Base-by-base conservation (phyloP, 2,888 invertebrate species). In the Sinelater perroti region DNA sequence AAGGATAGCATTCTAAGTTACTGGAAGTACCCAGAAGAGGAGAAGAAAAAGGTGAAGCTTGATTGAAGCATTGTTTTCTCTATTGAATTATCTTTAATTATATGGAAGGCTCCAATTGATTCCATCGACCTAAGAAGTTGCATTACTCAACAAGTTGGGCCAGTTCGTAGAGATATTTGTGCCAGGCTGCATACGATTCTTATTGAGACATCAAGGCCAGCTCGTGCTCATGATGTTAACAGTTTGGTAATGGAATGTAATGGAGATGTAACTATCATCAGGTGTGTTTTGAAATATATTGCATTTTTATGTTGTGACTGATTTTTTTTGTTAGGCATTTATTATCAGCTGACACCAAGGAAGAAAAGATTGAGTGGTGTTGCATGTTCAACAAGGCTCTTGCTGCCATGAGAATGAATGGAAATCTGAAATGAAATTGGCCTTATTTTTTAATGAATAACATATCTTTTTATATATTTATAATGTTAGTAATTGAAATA, bases 21-120 rank as follows among this genome's bases (percentile, higher is more conserved):
- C 79, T 98, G 98, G 97, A 94, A 93, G 79, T 97, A 97, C 78
- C 98, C 97, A 0, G 97, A 98, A 68, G 96, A 98, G 76, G 97
- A 96, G 71, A 87, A 85, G 56, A 89, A 86, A 74, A 93, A 89
- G 85, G 89, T 88, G 73, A 63, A 61, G n/a, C 14, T 18, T 21
- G 16, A 21, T 38, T n/a, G n/a, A n/a, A n/a, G n/a, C n/a, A n/a
- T n/a, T 17, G 14, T 28, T 14, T 3, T n/a, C 13, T 10, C n/a
- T 24, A 10, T 33, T 31, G 1, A 7, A 21, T 31, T 52, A 50
- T 51, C 24, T 42, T 31, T 51, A 14, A 11, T 58, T 75, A 78
- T 44, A 30, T n/a, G n/a, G n/a, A 6, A 92, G 91, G 84, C 87
- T 62, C 91, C 94, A 3, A 88, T 93, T 71, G 91, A 91, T 62